A percentile compares a stretch with the other conserved stretches of the same genome.
These are phyloP conservation scores for Platycercus adscitus DNA, from an alignment of 2,113 vertebrate species.

Conservation along the genomic window DNA sequence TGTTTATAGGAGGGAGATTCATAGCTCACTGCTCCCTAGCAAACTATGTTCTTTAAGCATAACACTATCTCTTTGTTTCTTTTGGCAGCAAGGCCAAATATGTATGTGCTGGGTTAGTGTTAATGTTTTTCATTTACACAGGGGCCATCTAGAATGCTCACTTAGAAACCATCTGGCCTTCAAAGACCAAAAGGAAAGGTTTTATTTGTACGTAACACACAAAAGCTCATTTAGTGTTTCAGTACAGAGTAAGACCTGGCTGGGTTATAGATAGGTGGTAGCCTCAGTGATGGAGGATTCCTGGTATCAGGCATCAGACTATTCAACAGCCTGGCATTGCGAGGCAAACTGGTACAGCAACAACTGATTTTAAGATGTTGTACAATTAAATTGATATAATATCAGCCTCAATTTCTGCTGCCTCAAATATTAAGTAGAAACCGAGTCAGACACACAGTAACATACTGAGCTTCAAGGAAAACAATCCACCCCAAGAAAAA, in stretches of 20 bases:
- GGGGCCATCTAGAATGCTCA: not conserved
- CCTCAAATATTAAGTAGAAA: not conserved
- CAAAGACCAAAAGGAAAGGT: not conserved
- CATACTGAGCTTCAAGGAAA: not conserved
- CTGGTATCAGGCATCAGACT: not conserved
- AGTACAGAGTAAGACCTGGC: not conserved
- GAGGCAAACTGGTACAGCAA: not conserved
- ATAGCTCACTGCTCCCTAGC: not conserved
- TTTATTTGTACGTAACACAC: not conserved
- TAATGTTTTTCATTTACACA: not conserved
- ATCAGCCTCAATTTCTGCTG: not conserved
- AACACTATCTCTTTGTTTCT: accelerated
- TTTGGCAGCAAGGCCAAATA: not conserved
- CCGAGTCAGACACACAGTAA: not conserved
- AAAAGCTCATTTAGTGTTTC: not conserved
- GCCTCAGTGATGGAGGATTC: not conserved
- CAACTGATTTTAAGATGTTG: not conserved
- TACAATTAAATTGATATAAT: not conserved
- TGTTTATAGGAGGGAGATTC: not conserved
- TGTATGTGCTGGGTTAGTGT: accelerated
- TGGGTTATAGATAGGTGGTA: not conserved
- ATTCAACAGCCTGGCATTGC: not conserved
- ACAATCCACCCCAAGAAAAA: not conserved
- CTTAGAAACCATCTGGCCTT: not conserved
- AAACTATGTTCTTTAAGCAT: not conserved